Percentiles rank a stretch among this genome's conserved stretches.
phyloP scores from a whole-genome alignment of 2,113 vertebrate species.

The Nycticryphes semicollaris region DNA sequence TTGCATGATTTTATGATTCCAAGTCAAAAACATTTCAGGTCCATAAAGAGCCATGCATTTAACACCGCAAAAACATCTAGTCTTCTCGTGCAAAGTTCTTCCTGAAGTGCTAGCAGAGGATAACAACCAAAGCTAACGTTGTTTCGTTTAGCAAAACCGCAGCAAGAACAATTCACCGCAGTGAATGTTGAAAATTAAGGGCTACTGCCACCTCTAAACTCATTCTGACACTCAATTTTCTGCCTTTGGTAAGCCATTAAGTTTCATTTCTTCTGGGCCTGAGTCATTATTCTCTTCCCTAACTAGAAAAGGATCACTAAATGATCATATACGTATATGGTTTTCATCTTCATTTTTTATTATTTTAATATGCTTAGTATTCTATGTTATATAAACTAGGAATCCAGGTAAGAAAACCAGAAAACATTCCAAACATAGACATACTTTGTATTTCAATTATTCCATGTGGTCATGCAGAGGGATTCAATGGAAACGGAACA shows the following conservation, averaged over 20 bases:
- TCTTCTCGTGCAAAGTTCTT: not conserved
- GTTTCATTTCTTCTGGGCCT: not conserved
- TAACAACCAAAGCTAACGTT: not conserved
- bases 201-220: not conserved
- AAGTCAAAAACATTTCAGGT: not conserved
- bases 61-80: not conserved
- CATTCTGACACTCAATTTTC: not conserved
- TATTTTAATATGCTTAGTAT: not conserved
- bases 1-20: no score
- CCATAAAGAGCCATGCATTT: not conserved
- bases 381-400: not conserved
- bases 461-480: not conserved
- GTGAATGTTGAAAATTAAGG: not conserved
- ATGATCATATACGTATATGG: not conserved
- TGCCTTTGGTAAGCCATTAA: rapidly evolving
- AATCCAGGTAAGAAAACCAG: not conserved
- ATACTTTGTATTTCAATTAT: not conserved
- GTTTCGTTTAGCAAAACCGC: rapidly evolving
- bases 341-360: not conserved
- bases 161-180: not conserved
- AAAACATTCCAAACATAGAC: not conserved
- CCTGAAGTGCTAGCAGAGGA: not conserved
- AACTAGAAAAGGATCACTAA: not conserved
- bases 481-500: not conserved
- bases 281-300: not conserved